These are phyloP conservation scores for Brachionus asplanchnoidis DNA, from an alignment of 1,140 invertebrate genomes.

Conservation along the genomic window DNA sequence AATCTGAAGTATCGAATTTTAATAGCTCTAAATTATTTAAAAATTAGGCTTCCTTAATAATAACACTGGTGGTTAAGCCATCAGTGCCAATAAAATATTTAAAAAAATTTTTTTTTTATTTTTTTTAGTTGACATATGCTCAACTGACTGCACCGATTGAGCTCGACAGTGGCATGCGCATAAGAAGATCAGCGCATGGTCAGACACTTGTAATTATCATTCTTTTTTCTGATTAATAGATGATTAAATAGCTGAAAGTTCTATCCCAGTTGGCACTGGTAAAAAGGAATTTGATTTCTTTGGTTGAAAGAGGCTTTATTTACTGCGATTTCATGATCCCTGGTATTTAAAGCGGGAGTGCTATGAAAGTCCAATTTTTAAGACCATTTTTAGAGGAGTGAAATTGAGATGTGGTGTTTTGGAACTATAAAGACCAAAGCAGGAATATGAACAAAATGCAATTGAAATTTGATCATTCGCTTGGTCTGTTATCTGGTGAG, in stretches of 20 bases:
- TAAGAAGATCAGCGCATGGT: neutral
- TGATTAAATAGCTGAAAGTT: neutral
- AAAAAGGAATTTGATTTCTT: neutral
- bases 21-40: neutral
- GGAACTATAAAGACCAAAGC: neutral
- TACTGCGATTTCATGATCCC: neutral
- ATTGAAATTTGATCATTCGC: neutral
- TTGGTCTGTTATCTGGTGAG: neutral
- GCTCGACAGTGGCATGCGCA: neutral
- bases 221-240: neutral
- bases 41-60: neutral
- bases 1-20: too few relatives aligned
- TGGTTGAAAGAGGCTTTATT: neutral
- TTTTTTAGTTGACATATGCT: neutral
- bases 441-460: neutral
- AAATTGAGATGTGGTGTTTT: neutral
- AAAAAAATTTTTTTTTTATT: neutral
- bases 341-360: neutral
- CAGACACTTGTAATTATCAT: neutral
- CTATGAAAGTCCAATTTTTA: neutral
- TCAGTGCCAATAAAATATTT: neutral
- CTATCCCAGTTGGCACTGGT: too few relatives aligned
- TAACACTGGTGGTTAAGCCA: neutral
- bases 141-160: neutral
- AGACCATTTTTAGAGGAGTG: neutral